Percentiles rank a stretch among this genome's conserved stretches.
These are phyloP conservation scores for Atta cephalotes DNA, from an alignment of 1,140 invertebrate species.

Conservation along the genomic window DNA sequence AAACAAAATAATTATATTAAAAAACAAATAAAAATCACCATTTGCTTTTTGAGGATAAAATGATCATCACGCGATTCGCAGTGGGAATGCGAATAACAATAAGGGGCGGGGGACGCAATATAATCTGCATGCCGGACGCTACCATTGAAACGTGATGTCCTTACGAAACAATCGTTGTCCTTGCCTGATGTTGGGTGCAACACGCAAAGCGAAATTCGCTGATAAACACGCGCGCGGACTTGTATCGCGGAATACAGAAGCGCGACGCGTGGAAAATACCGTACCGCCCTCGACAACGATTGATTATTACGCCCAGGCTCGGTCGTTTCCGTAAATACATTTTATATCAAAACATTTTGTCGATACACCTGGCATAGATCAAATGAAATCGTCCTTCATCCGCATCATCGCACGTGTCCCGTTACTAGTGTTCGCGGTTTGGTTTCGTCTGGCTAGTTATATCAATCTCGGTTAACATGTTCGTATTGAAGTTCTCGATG, in stretches of 20 bases:
- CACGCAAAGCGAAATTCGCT: constrained; percentile 43
- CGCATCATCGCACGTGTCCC: constrained; percentile 26
- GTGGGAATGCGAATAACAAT: constrained; percentile 11
- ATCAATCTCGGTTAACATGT: constrained; percentile 8
- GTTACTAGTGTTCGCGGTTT: not conserved
- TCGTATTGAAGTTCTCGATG: not conserved
- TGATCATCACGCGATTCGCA: not conserved
- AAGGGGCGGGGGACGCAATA: constrained; percentile 22
- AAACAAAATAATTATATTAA: constrained; percentile 1
- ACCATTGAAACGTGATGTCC: constrained; percentile 69
- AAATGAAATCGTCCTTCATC: constrained; percentile 4
- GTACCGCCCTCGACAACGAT: not conserved
- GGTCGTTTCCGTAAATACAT: constrained; percentile 1
- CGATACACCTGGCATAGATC: not conserved
- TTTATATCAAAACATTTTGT: not conserved
- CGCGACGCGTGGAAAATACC: not conserved
- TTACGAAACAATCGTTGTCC: constrained; percentile 63
- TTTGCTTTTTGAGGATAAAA: not conserved
- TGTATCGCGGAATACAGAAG: constrained; percentile 47
- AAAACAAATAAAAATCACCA: not conserved
- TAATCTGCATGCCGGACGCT: constrained; percentile 67
- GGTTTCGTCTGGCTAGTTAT: not conserved
- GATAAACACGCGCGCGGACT: constrained; percentile 43
- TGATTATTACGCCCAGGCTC: constrained; percentile 27
- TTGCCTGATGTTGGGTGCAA: constrained; percentile 55